Conservation (phyloP, 1,140 invertebrate genomes). For the Marisa cornuarietis region DNA sequence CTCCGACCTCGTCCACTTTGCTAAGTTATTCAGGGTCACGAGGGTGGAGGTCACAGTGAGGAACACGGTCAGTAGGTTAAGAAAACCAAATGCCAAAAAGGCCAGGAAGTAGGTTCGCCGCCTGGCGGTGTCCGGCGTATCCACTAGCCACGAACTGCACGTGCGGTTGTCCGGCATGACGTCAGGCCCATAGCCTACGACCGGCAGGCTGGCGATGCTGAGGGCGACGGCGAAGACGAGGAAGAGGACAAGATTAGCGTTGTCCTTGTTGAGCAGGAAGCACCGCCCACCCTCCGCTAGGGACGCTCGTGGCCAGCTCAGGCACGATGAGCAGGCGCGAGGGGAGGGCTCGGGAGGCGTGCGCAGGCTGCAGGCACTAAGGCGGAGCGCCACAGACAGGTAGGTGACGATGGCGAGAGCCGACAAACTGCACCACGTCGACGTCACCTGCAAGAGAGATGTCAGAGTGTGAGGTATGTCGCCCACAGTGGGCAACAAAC, state of each 20-base stretch:
- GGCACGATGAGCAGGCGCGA: not conserved
- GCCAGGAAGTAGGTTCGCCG: slow-evolving; percentile 40
- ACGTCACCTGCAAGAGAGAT: slow-evolving; percentile 41
- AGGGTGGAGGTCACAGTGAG: not conserved
- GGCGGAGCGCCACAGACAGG: slow-evolving; percentile 41
- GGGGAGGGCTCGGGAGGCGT: not conserved
- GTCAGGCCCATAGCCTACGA: slow-evolving; percentile 46
- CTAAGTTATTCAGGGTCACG: not conserved
- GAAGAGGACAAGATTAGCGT: slow-evolving; percentile 28
- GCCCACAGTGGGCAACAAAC: too few relatives aligned
- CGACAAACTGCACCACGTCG: slow-evolving; percentile 44
- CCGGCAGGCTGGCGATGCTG: slow-evolving; percentile 40
- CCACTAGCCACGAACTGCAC: slow-evolving; percentile 45
- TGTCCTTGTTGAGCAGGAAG: slow-evolving; percentile 11
- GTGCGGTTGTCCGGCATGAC: slow-evolving; percentile 27
- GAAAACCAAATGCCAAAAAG: slow-evolving; percentile 39
- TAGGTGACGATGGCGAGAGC: slow-evolving; percentile 45
- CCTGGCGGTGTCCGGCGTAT: slow-evolving; percentile 23
- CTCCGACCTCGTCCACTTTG: not conserved
- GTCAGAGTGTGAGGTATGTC: too few relatives aligned
- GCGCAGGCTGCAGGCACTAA: slow-evolving; percentile 14
- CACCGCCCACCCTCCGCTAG: not conserved
- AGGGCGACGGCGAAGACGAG: slow-evolving; percentile 38
- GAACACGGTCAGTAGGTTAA: slow-evolving; percentile 19
- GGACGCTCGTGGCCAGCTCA: not conserved